phyloP scores from a whole-genome alignment of 2,888 invertebrate genomes.

The Phorcus lineatus region DNA sequence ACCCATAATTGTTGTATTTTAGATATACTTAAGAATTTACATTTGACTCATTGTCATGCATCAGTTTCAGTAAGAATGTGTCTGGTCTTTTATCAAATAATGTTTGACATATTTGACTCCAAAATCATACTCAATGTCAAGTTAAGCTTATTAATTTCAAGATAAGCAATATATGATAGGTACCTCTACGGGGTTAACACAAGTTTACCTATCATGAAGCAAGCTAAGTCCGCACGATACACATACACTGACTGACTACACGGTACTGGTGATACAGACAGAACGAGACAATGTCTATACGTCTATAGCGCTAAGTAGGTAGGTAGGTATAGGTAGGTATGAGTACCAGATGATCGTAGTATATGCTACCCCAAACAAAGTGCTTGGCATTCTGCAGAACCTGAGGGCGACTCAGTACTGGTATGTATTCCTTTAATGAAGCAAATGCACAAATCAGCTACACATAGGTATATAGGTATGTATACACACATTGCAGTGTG shows the following conservation, averaged over 20 bases:
- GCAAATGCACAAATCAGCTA: slow-evolving; percentile 14
- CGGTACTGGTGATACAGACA: neutral
- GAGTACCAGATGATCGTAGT: slow-evolving; percentile 65
- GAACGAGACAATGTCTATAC: neutral
- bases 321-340: neutral
- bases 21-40: too few species aligned
- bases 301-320: neutral
- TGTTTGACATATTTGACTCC: too few species aligned
- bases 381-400: slow-evolving; percentile 68
- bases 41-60: too few species aligned
- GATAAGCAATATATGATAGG: neutral
- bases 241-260: slow-evolving; percentile 20
- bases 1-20: too few species aligned
- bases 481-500: neutral
- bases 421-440: slow-evolving; percentile 74
- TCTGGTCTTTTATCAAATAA: too few species aligned
- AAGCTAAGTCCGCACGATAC: neutral
- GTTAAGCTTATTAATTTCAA: too few species aligned
- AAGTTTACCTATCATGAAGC: neutral
- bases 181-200: neutral
- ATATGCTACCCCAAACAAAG: slow-evolving; percentile 69
- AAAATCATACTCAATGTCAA: too few species aligned
- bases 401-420: slow-evolving; percentile 74
- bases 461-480: neutral
- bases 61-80: too few species aligned